phyloP scores from a whole-genome alignment of 2,888 invertebrate genomes.

The Dromius quadrimaculatus region DNA sequence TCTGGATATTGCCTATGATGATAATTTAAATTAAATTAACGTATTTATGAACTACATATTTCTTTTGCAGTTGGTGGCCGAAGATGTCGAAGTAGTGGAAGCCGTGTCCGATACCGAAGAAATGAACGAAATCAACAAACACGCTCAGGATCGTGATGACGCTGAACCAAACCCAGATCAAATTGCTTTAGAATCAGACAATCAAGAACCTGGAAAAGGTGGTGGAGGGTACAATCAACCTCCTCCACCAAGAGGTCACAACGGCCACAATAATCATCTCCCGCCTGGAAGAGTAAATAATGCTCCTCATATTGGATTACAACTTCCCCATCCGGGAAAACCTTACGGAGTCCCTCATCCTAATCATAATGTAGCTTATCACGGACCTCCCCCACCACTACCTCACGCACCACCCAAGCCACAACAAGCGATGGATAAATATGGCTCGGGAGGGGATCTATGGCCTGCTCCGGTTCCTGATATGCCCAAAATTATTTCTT shows the following conservation, averaged over 20 bases:
- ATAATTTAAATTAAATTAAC: too few species aligned
- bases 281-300: conserved; percentile 67
- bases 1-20: too few species aligned
- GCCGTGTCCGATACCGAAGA: conserved; percentile 71
- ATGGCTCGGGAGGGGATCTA: conserved; percentile 73
- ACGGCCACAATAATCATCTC: too few species aligned
- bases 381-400: conserved; percentile 80
- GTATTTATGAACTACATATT: not conserved
- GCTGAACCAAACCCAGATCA: conserved; percentile 76
- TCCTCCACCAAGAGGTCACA: conserved; percentile 68
- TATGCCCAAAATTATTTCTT: conserved; percentile 92
- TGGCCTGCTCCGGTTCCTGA: conserved; percentile 90
- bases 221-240: conserved; percentile 62
- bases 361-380: conserved; percentile 73
- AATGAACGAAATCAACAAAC: conserved; percentile 68
- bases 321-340: conserved; percentile 64
- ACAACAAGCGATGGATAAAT: conserved; percentile 64
- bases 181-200: conserved; percentile 78
- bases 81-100: conserved; percentile 77
- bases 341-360: conserved; percentile 69
- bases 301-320: conserved; percentile 59
- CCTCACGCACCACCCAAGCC: conserved; percentile 63
- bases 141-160: conserved; percentile 69
- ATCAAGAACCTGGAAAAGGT: conserved; percentile 68
- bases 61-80: conserved; percentile 64